Conservation (phyloP, 2,888 invertebrate genomes). For the Apotomis turbidana region DNA sequence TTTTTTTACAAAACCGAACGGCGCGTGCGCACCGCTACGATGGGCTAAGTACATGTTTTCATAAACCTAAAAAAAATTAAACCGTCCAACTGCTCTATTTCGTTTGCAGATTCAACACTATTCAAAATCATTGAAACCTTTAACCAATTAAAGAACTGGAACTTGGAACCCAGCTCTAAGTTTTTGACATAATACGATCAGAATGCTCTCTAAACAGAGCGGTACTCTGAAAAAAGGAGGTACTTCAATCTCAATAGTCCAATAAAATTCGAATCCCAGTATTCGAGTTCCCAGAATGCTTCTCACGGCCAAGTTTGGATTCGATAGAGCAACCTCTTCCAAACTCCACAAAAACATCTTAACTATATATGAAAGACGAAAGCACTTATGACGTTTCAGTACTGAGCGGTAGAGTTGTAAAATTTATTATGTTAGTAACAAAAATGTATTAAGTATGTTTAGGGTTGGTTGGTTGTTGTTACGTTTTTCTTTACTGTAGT, state of each 20-base stretch:
- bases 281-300: constrained; percentile 17
- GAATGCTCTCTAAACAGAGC: background rate
- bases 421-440: background rate
- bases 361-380: background rate
- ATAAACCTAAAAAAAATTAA: too few relatives aligned
- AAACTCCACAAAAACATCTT: background rate
- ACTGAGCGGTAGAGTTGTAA: background rate
- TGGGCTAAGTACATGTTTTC: too few relatives aligned
- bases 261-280: constrained; percentile 14
- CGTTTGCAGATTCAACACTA: too few relatives aligned
- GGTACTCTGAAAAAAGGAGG: constrained; percentile 17
- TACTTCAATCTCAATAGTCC: constrained; percentile 23
- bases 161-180: too few relatives aligned
- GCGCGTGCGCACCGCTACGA: too few relatives aligned
- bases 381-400: background rate
- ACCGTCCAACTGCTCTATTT: too few relatives aligned
- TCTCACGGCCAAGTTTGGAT: constrained; percentile 27
- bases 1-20: too few relatives aligned
- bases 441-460: constrained; percentile 1
- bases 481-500: background rate
- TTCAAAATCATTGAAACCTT: too few relatives aligned
- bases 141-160: too few relatives aligned
- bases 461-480: background rate
- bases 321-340: constrained; percentile 24
- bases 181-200: background rate